Base-by-base conservation (phyloP, 1,140 invertebrate species). In the Kradibia gibbosae region DNA sequence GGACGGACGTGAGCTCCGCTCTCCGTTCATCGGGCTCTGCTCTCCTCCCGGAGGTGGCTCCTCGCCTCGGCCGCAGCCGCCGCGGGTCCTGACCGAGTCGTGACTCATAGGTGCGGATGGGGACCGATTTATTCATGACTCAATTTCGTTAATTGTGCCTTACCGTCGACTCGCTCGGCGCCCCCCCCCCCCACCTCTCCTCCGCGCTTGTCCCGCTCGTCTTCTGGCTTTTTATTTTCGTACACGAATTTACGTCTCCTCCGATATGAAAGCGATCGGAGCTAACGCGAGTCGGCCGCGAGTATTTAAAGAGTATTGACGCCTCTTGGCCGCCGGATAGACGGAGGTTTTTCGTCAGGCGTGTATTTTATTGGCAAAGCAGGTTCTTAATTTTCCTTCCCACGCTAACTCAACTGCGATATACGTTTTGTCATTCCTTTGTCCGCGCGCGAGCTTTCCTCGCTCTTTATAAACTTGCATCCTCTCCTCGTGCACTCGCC, bases 341-440 rank as follows among this genome's bases (percentile, higher is more conserved):
- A 36, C 13, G 17, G 57, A 60, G 1, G 17, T 4, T 34, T 62
- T 60, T 62, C 28, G 31, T 62, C 25, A 62, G 31, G 22, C n/a
- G 39, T 20, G 13, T n/a, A 67, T 39, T 67, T 67, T 67, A 67
- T 67, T 67, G 36, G 62, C 36, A 67, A 31, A 67, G 34, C 62
- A n/a, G 62, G 39, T 28, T 39, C 34, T 39, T 60, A 28, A 2
- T 60, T 60, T 31, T 31, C 31, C 15, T 8, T 36, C 17, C 39
- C 62, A 5, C n/a, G 20, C n/a, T 39, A 39, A 67, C 34, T n/a
- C 10, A n/a, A 67, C 34, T 10, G 11, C 3, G 39, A 39, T 2
- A 39, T n/a, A n/a, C 39, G 20, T 67, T 5, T 67, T 65, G 36
- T 20, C 36, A 36, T 67, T 67, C 62, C n/a, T 67, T 67, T 67